Percentiles rank a stretch among this genome's conserved stretches.
Evolutionary conservation across 2,888 invertebrate genomes (phyloP).

Genomic region (Ptychoptera albimana): DNA sequence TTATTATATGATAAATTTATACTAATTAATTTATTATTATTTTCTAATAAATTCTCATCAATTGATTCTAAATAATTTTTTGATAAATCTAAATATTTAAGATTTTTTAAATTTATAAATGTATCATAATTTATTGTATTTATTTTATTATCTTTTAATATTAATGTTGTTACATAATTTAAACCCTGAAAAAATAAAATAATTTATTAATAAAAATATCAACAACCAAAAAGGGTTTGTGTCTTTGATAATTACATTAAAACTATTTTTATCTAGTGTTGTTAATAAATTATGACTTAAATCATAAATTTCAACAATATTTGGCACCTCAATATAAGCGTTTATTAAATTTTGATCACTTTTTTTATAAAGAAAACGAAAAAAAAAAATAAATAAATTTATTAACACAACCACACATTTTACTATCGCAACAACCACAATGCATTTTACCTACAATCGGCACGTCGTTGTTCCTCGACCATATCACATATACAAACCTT

Average conservation of each 20-base stretch:
- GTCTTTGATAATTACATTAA: constrained; percentile 34
- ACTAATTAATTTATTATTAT: constrained; percentile 34
- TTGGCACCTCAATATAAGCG: constrained; percentile 41
- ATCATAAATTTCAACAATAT: constrained; percentile 40
- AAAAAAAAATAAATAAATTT: too few species aligned
- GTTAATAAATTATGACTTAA: constrained; percentile 44
- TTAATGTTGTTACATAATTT: constrained; percentile 19
- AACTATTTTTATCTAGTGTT: constrained; percentile 41
- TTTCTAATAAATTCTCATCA: constrained; percentile 35
- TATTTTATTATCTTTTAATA: constrained; percentile 38
- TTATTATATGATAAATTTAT: constrained; percentile 46
- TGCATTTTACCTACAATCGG: constrained; percentile 3
- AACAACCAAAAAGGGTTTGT: too few species aligned
- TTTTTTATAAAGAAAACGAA: too few species aligned
- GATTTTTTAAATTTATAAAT: constrained; percentile 35
- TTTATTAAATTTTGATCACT: constrained; percentile 41
- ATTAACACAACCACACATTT: too few species aligned
- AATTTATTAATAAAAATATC: too few species aligned
- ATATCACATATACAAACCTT: constrained; percentile 4
- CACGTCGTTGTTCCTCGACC: constrained; percentile 1
- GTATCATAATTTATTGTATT: constrained; percentile 45
- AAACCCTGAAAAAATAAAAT: constrained; percentile 15
- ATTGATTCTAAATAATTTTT: constrained; percentile 43
- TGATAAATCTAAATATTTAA: constrained; percentile 41
- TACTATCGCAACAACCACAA: neutral